Percentiles rank a stretch among this genome's conserved stretches.
These are phyloP conservation scores for Chrosomus eos DNA, from an alignment of 2,797 vertebrate species.

Conservation along the genomic window DNA sequence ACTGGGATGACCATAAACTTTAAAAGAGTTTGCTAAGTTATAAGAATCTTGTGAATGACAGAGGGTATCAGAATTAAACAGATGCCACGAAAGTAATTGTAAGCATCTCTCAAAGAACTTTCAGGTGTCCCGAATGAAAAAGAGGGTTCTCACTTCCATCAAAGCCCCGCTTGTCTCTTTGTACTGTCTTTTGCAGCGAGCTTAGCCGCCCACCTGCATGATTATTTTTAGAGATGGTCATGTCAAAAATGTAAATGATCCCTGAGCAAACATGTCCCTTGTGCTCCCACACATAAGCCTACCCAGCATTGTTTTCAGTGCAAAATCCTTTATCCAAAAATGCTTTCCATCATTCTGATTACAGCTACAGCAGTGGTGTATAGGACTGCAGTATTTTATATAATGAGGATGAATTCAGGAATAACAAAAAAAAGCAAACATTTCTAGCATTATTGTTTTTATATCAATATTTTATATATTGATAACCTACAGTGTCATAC, in stretches of 20 bases:
- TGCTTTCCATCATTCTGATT: conserved; percentile 59
- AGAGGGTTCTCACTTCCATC: background rate
- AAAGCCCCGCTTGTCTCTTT: conserved; percentile 32
- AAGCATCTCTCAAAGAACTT: conserved; percentile 7
- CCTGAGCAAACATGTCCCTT: conserved; percentile 61
- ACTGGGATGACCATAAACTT: background rate
- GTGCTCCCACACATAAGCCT: conserved; percentile 55
- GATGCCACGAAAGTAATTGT: background rate
- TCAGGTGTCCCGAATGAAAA: conserved; percentile 9
- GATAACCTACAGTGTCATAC: background rate
- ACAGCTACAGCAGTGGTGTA: conserved; percentile 62
- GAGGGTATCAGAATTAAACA: background rate
- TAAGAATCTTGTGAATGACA: background rate
- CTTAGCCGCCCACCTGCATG: conserved; percentile 47
- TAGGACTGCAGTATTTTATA: conserved; percentile 37
- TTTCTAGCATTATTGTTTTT: conserved; percentile 1
- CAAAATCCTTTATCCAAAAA: conserved; percentile 57
- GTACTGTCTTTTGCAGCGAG: conserved; percentile 32
- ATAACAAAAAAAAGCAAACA: conserved; percentile 18
- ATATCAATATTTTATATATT: conserved; percentile 20
- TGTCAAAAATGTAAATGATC: conserved; percentile 51
- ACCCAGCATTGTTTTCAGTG: conserved; percentile 48
- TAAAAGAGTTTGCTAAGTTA: background rate
- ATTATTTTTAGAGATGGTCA: conserved; percentile 48
- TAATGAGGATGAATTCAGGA: conserved; percentile 31